Evolutionary conservation across 2,797 vertebrate species (phyloP), one percentile per base, ranked within the genome.

Genomic region (Bovichtus variegatus): DNA sequence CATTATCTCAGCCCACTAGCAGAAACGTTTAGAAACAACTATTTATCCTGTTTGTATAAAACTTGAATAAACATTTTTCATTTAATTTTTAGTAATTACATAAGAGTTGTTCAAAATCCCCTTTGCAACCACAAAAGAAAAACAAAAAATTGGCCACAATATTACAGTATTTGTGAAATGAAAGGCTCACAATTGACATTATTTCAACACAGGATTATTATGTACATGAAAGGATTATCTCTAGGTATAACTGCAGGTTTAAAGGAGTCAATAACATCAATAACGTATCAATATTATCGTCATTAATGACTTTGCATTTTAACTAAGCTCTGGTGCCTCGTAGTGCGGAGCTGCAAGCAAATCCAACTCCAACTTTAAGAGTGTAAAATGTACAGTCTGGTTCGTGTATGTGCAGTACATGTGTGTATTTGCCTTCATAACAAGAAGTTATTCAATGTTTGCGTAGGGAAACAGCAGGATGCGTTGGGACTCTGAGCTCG

Each of bases 361-460:
- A 64, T 63, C 6, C 60, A 34, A 1, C 3, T 16, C 49, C 36
- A 2, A 21, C 47, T 57, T 16, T n/a, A 10, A 31, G 36, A 4
- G 12, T 16, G 16, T 44, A 21, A 44, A 41, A 49, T 25, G 49
- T 44, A 18, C 29, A 31, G 21, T 18, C 0, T 60, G 41, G 11
- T 31, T 29, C 57, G 75, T 60, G 40, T 5, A 43, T 29, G n/a
- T 67, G 16, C 40, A 11, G 18, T 36, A 62, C 57, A 50, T 23
- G 57, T 66, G 53, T 64, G 34, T 71, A 16, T 85, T 72, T 85
- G 31, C 40, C 8, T 34, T 57, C 41, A 31, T 57, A 67, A 70
- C 16, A 50, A 47, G 38, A 50, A 27, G 51, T 12, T 50, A 2
- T 47, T 27, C 34, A 3, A 13, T 65, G 75, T 86, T 80, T 81